These are phyloP conservation scores for Tetragonula clypearis DNA, from an alignment of 1,140 invertebrate species.

Conservation along the genomic window DNA sequence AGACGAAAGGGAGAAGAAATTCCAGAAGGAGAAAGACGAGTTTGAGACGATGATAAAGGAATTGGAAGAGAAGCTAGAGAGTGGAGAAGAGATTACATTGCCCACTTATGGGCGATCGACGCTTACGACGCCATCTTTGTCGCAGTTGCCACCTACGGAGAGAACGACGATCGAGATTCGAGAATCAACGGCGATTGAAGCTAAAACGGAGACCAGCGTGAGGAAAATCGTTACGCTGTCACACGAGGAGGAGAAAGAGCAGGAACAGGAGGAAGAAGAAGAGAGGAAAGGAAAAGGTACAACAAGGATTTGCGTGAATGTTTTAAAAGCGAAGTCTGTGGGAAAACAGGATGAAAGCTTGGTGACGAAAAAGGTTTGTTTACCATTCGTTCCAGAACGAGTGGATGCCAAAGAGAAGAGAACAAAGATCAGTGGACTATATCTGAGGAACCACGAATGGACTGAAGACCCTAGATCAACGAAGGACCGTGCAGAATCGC, in stretches of 20 bases:
- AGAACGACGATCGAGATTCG: constrained; percentile 12
- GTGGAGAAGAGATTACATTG: neutral
- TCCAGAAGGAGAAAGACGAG: neutral
- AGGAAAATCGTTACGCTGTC: neutral
- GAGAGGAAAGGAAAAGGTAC: neutral
- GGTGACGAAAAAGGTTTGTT: neutral
- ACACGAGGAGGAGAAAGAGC: neutral
- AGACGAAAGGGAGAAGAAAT: neutral
- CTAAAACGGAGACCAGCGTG: neutral
- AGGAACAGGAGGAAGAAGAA: neutral
- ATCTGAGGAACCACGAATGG: neutral
- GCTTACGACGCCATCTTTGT: constrained; percentile 8
- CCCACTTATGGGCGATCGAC: neutral
- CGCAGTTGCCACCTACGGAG: constrained; percentile 10
- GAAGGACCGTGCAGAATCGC: neutral
- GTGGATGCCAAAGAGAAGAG: too few relatives aligned
- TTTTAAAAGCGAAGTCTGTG: neutral
- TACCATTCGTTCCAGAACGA: neutral
- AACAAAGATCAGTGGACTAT: neutral
- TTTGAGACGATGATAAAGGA: neutral
- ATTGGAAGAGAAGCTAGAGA: neutral
- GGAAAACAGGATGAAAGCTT: neutral
- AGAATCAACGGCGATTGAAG: neutral
- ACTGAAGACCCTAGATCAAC: neutral
- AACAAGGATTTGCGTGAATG: constrained; percentile 1